These are phyloP conservation scores for Glandiceps talaboti DNA, from an alignment of 53 echinoderm and acorn worm genomes.

Conservation along the genomic window DNA sequence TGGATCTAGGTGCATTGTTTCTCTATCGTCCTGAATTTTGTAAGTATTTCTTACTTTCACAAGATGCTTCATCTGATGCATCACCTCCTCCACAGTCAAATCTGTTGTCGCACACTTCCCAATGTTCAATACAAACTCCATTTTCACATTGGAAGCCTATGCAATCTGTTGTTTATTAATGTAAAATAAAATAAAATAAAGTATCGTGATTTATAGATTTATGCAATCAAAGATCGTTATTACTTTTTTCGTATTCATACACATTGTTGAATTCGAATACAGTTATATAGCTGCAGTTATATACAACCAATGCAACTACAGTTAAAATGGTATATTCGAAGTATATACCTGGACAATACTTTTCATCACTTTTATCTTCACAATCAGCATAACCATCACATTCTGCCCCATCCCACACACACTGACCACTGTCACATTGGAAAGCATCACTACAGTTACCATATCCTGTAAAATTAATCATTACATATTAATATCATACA, in stretches of 20 bases:
- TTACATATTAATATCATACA: no score
- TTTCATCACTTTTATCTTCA: background rate
- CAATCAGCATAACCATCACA: background rate
- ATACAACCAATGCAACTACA: background rate
- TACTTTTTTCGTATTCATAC: no score
- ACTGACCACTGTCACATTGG: background rate
- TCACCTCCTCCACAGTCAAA: background rate
- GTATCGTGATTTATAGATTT: background rate
- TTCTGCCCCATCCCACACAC: background rate
- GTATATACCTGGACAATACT: background rate
- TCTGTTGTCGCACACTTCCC: background rate
- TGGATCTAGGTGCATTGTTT: no score
- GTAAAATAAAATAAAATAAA: no score
- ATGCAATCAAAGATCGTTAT: no score
- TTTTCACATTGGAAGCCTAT: background rate
- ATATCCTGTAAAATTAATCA: background rate
- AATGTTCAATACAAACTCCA: background rate
- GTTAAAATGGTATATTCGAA: no score
- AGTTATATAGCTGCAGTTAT: no score
- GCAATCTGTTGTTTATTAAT: background rate
- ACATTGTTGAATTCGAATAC: no score
- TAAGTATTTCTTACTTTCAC: no score
- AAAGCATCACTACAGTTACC: background rate
- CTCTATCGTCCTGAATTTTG: no score
- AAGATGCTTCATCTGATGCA: background rate